Evolutionary conservation across 2,797 vertebrate species (phyloP), one percentile per base, ranked within the genome.

Genomic region (Aplochiton taeniatus): DNA sequence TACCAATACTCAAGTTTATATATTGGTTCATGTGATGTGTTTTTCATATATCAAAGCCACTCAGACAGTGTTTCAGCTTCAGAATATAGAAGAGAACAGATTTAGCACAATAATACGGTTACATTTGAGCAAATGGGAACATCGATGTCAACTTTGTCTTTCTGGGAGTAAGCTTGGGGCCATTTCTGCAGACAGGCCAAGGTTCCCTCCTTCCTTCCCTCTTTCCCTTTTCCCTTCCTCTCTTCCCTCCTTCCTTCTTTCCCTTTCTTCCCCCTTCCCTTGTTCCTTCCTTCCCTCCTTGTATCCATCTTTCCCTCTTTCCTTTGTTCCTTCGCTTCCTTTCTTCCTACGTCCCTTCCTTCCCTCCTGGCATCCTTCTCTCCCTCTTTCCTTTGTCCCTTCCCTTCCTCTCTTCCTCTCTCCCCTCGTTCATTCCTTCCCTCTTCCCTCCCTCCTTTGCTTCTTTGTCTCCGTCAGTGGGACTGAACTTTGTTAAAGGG

Each of bases 221-320:
- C 8, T 14, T 11, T 56, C 31, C 4, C 13, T 41, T 17, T 41
- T 13, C 12, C 31, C 20, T 31, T 56, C 31, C 11, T 14, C 1
- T 4, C 10, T 8, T 18, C 31, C 20, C 12, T 55, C 4, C 12
- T 18, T 41, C 12, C 20, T 18, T 57, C 13, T 12, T 8, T 57
- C 14, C 46, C 9, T 48, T 9, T 8, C 9, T 48, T 9, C 46
- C 80, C 69, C 57, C 42, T 8, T 66, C 63, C 65, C 66, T 79
- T 57, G 69, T 77, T 68, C 79, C 44, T 78, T n/a, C 9, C 50
- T 78, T 71, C 77, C 73, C 71, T 62, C 69, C 71, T 83, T 80
- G 63, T 72, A 65, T 50, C 41, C 50, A 72, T 68, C 60, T 61
- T 64, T 9, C 50, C 62, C 49, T 48, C 63, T 83, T 81, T 80